Evolutionary conservation across 2,888 invertebrate genomes (phyloP), one percentile per base, ranked within the genome.

Genomic region (Bugula neritina): DNA sequence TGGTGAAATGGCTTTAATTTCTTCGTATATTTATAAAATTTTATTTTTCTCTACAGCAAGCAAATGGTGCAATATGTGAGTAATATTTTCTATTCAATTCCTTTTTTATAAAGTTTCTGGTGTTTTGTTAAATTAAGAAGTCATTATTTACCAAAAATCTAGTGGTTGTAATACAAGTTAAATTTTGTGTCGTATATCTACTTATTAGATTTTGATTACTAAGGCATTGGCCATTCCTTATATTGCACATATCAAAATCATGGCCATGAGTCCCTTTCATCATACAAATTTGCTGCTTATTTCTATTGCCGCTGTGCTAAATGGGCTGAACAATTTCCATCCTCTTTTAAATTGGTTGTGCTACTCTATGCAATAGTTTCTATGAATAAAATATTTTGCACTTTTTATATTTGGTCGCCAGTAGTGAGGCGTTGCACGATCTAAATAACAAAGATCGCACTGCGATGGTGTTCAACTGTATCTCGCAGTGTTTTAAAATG

Each of bases 301-400:
- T n/a, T n/a, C n/a, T n/a, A n/a, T n/a, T n/a, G n/a, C n/a, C n/a
- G n/a, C n/a, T n/a, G n/a, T n/a, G n/a, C n/a, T n/a, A n/a, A n/a
- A n/a, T n/a, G n/a, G n/a, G n/a, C n/a, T n/a, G n/a, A n/a, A n/a
- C n/a, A n/a, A n/a, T n/a, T n/a, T n/a, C n/a, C n/a, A n/a, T n/a
- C n/a, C 10, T 43, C 31, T 10, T 63, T 63, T 55, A 29, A 29
- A 29, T 31, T 34, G 63, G 63, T 63, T 63, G 63, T 63, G 63
- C 63, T 63, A 43, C 17, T 10, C 43, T 43, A 63, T 63, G 63
- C 63, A 63, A 63, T 63, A 63, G 21, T 63, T 63, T 63, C 21
- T 43, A 43, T 43, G 43, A 10, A 43, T 43, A 17, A 10, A 10
- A 43, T 63, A 31, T 63, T 31, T 31, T 63, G 27, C 63, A 63